These are phyloP conservation scores for Teleogryllus oceanicus DNA, from an alignment of 2,888 invertebrate species.

Conservation along the genomic window DNA sequence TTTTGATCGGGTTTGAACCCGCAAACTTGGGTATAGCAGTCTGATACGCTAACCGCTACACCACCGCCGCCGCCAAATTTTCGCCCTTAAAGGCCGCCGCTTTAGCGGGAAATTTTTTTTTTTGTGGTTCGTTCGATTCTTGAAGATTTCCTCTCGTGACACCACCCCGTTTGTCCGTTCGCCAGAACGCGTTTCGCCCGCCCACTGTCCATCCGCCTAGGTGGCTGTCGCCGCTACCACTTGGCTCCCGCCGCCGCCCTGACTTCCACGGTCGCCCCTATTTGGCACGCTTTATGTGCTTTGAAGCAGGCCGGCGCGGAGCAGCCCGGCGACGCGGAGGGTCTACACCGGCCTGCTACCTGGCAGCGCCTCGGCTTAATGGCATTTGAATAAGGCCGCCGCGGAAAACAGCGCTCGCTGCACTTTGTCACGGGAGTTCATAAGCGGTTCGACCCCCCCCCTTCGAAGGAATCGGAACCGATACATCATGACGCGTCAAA, in stretches of 20 bases:
- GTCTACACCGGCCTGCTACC: background rate
- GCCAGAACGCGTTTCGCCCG: too few relatives aligned
- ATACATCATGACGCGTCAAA: background rate
- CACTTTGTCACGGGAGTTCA: background rate
- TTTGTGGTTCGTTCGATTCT: too few relatives aligned
- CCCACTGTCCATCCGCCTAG: too few relatives aligned
- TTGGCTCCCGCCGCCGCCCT: background rate
- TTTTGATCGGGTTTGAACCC: too few relatives aligned
- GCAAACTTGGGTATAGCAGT: too few relatives aligned
- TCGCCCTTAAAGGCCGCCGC: too few relatives aligned
- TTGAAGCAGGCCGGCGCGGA: background rate
- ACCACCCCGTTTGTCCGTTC: too few relatives aligned
- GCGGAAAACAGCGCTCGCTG: constrained; percentile 18
- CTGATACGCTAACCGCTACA: too few relatives aligned
- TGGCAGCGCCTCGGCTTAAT: background rate
- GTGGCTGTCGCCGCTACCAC: too few relatives aligned
- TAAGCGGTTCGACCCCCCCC: background rate
- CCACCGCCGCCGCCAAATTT: too few relatives aligned
- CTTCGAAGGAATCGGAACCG: background rate
- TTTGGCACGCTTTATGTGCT: constrained; percentile 10
- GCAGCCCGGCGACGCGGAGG: background rate
- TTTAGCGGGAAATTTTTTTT: too few relatives aligned
- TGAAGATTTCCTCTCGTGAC: too few relatives aligned
- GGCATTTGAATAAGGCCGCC: background rate
- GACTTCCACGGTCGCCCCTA: background rate